phyloP scores from a whole-genome alignment of 2,797 vertebrate species.

The Ceryle rudis region DNA sequence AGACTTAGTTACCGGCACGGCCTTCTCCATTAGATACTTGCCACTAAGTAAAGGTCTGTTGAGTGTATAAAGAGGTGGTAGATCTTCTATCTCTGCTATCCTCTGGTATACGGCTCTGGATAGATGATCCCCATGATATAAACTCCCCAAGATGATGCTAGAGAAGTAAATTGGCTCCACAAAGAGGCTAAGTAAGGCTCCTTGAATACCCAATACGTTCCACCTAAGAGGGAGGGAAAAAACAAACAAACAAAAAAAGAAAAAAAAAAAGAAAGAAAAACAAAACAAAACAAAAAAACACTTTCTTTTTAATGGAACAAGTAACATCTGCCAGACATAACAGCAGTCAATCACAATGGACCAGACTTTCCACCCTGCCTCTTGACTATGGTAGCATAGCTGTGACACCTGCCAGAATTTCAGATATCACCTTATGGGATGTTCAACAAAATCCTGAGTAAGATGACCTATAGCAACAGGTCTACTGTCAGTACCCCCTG shows the following conservation, averaged over 20 bases:
- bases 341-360: constrained; percentile 58
- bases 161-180: constrained; percentile 96
- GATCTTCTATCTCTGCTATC: constrained; percentile 92
- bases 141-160: constrained; percentile 96
- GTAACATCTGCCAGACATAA: constrained; percentile 60
- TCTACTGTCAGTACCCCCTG: background rate
- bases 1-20: constrained; percentile 51
- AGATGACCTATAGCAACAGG: background rate
- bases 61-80: constrained; percentile 91
- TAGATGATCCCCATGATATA: constrained; percentile 96
- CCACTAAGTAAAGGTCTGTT: constrained; percentile 95
- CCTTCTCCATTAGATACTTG: constrained; percentile 78
- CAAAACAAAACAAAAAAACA: constrained; percentile 45
- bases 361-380: constrained; percentile 34
- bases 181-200: constrained; percentile 94
- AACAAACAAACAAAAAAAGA: constrained; percentile 68
- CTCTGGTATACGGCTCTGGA: constrained; percentile 97
- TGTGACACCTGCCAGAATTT: background rate
- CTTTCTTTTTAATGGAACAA: constrained; percentile 70
- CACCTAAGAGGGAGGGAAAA: constrained; percentile 84
- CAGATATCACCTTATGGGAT: background rate
- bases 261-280: constrained; percentile 39
- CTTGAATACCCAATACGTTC: constrained; percentile 96
- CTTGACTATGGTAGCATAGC: background rate
- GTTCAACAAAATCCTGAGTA: background rate